Base-by-base conservation (phyloP, 2,797 vertebrate genomes). In the Acropternis orthonyx region DNA sequence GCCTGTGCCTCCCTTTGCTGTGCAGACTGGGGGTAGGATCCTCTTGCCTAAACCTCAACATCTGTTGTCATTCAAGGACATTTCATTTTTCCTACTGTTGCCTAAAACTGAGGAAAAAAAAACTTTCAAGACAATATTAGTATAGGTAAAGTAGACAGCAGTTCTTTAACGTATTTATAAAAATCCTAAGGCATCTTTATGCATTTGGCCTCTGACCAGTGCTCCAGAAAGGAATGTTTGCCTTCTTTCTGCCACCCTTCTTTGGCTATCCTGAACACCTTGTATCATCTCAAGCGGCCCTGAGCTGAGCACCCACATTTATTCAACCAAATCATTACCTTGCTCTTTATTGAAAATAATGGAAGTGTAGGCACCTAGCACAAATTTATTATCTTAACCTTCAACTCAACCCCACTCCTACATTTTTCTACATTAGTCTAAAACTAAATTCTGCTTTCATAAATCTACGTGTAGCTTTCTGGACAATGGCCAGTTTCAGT, bases 231-330 rank as follows among this genome's bases (percentile, higher is more conserved):
- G 7, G 15, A 26, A 54, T 0, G 0, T 13, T 66, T 67, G 30
- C 6, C 6, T 55, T 8, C 12, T 73, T 63, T 88, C 59, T 85
- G 32, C 20, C 16, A 28, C 39, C 26, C 3, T 13, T 15, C 2
- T 56, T 68, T 49, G 23, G 11, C 34, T 48, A 6, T 15, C 39
- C 39, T 41, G 59, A 73, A 48, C 14, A 23, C 2, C 8, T 10
- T 6, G 0, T 1, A 5, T 17, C n/a, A n/a, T 48, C 9, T 28
- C 3, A 2, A 44, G 67, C 2, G 6, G 11, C 14, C 21, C 39
- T 63, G 34, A 37, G 18, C 39, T 63, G 34, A 37, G 18, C 14
- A 52, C 34, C 22, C 9, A 5, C 14, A n/a, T 12, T 7, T 30
- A 14, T 51, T 72, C 48, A 73, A 34, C 4, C 20, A 68, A 44